Evolutionary conservation across 2,888 invertebrate genomes (phyloP).

Genomic region (Ochropacha duplaris): DNA sequence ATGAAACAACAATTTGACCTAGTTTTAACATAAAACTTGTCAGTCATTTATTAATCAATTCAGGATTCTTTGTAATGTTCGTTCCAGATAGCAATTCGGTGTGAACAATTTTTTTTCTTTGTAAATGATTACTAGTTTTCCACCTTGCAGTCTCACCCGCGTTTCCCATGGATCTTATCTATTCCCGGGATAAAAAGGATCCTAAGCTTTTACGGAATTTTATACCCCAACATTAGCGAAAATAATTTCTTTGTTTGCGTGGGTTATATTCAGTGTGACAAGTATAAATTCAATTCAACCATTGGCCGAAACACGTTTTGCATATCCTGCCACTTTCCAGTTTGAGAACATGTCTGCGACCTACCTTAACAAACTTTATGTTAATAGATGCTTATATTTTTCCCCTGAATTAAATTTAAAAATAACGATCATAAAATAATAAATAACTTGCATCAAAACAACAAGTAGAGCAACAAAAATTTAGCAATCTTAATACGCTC

Average conservation of each 20-base stretch:
- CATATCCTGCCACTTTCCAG: not conserved
- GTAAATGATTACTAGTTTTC: too few species aligned
- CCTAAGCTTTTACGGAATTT: too few species aligned
- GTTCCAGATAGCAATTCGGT: not conserved
- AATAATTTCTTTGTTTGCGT: not conserved
- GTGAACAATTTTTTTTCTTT: not conserved
- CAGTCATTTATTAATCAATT: not conserved
- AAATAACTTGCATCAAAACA: not conserved
- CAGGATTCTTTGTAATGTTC: not conserved
- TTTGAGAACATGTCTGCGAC: not conserved
- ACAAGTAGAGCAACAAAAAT: not conserved
- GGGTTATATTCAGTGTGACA: not conserved
- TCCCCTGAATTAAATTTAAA: not conserved
- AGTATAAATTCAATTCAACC: not conserved
- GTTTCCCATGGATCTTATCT: too few species aligned
- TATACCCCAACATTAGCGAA: too few species aligned
- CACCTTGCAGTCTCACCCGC: too few species aligned
- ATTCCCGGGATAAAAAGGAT: too few species aligned
- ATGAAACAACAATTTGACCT: not conserved
- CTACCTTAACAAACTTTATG: not conserved
- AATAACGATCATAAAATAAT: not conserved
- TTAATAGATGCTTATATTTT: not conserved
- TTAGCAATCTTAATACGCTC: not conserved
- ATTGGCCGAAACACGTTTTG: not conserved
- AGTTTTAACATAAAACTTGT: not conserved